phyloP scores from a whole-genome alignment of 2,888 invertebrate species.

The Meganola albula region DNA sequence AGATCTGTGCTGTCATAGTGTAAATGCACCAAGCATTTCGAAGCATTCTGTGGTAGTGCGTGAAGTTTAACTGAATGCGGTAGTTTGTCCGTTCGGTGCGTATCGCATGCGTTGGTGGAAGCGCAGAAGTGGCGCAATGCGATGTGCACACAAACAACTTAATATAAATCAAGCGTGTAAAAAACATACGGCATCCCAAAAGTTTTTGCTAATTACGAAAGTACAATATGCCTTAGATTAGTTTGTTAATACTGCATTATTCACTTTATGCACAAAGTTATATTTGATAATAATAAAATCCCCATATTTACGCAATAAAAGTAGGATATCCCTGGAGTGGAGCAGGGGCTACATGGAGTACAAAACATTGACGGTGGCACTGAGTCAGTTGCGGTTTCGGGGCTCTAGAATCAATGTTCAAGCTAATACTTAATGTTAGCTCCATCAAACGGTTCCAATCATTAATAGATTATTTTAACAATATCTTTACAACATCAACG shows the following conservation, averaged over 20 bases:
- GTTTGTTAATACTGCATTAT: conserved; percentile 19
- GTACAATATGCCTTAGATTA: conserved; percentile 7
- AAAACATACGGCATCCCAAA: not conserved
- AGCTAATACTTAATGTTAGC: conserved; percentile 37
- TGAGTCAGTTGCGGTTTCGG: conserved; percentile 50
- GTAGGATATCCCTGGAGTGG: conserved; percentile 55
- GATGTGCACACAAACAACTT: conserved; percentile 10
- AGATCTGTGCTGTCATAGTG: not conserved
- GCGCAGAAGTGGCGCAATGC: conserved; percentile 17
- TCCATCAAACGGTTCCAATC: no score
- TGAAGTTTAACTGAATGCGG: conserved; percentile 15
- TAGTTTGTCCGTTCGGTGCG: conserved; percentile 18
- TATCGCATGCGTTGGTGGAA: conserved; percentile 21
- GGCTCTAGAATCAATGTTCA: conserved; percentile 59
- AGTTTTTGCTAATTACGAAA: conserved; percentile 2
- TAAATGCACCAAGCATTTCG: conserved; percentile 16
- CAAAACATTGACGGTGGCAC: conserved; percentile 69
- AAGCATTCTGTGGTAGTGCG: conserved; percentile 14
- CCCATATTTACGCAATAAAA: conserved; percentile 74
- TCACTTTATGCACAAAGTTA: conserved; percentile 16
- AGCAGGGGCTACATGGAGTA: conserved; percentile 65
- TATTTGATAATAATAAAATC: conserved; percentile 26
- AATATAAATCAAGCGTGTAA: conserved; percentile 19
- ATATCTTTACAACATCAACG: no score
- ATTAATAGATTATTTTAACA: no score